A percentile compares a stretch with the other conserved stretches of the same genome.
These are phyloP conservation scores for Heliconius charithonia DNA, from an alignment of 2,888 invertebrate genomes.

Conservation along the genomic window DNA sequence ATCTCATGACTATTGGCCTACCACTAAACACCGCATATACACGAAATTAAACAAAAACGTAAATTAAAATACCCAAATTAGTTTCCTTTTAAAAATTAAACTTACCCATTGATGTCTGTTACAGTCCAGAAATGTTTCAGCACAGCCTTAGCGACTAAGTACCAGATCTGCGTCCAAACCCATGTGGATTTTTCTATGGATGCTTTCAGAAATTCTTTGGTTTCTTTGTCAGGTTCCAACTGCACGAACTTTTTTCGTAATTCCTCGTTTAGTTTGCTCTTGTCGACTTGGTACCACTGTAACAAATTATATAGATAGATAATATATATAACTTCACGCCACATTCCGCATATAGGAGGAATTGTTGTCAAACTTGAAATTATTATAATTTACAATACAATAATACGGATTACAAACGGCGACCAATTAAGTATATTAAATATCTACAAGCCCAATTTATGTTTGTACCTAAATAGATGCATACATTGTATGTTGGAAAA, in stretches of 20 bases:
- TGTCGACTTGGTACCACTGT: conserved; percentile 90
- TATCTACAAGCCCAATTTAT: no score
- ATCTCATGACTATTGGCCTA: no score
- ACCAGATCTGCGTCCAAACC: conserved; percentile 95
- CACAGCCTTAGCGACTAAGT: conserved; percentile 92
- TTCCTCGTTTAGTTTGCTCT: conserved; percentile 78
- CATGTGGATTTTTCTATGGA: conserved; percentile 92
- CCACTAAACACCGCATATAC: no score
- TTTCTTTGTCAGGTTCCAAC: conserved; percentile 88
- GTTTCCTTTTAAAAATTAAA: conserved; percentile 47
- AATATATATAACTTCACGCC: background rate
- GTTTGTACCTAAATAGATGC: no score
- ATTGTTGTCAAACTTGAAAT: no score
- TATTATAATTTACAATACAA: no score
- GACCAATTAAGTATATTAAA: no score
- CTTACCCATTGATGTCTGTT: conserved; percentile 97
- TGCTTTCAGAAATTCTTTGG: conserved; percentile 87
- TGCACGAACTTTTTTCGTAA: conserved; percentile 86
- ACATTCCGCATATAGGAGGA: no score
- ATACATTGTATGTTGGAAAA: no score
- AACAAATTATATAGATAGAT: conserved; percentile 54
- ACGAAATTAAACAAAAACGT: no score
- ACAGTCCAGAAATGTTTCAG: conserved; percentile 95
- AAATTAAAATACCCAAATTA: no score
- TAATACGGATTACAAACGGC: no score